A percentile compares a stretch with the other conserved stretches of the same genome.
Evolutionary conservation across 1,140 invertebrate species (phyloP).

Genomic region (Ericerus pela): DNA sequence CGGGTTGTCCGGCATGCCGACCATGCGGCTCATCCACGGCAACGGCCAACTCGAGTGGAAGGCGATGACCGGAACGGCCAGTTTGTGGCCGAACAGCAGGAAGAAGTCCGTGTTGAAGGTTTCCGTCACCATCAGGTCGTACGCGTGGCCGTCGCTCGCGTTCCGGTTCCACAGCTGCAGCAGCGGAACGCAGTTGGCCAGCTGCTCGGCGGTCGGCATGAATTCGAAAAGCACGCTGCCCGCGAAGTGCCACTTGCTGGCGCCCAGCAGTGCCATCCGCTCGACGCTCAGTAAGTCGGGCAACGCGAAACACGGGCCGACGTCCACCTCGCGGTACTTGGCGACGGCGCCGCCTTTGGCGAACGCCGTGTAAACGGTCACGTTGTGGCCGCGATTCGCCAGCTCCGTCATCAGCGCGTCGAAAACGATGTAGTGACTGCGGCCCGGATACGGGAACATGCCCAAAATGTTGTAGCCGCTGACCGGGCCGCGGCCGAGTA

Average conservation of each 20-base stretch:
- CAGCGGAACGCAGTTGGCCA: background rate
- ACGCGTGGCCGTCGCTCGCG: conserved; percentile 13
- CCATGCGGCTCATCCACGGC: conserved; percentile 39
- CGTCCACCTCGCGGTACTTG: conserved; percentile 36
- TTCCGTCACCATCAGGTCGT: conserved; percentile 27
- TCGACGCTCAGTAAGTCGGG: background rate
- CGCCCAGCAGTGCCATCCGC: background rate
- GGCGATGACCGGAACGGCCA: conserved; percentile 38
- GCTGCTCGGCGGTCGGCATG: background rate
- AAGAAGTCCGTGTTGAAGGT: conserved; percentile 22
- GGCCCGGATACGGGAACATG: conserved; percentile 25
- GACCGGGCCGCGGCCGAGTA: too few relatives aligned
- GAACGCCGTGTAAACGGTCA: conserved; percentile 31
- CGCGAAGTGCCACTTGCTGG: too few relatives aligned
- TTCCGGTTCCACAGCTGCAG: background rate
- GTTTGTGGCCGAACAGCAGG: conserved; percentile 25
- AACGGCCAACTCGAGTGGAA: conserved; percentile 38
- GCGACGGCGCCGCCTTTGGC: conserved; percentile 31
- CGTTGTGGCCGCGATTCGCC: conserved; percentile 25
- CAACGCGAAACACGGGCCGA: conserved; percentile 15
- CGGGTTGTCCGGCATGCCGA: conserved; percentile 16
- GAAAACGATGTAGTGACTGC: conserved; percentile 30
- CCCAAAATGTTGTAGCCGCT: conserved; percentile 24
- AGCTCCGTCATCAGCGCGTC: conserved; percentile 26
- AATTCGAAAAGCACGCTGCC: background rate